phyloP scores from a whole-genome alignment of 2,797 vertebrate species.

The Enteromius radiatus region DNA sequence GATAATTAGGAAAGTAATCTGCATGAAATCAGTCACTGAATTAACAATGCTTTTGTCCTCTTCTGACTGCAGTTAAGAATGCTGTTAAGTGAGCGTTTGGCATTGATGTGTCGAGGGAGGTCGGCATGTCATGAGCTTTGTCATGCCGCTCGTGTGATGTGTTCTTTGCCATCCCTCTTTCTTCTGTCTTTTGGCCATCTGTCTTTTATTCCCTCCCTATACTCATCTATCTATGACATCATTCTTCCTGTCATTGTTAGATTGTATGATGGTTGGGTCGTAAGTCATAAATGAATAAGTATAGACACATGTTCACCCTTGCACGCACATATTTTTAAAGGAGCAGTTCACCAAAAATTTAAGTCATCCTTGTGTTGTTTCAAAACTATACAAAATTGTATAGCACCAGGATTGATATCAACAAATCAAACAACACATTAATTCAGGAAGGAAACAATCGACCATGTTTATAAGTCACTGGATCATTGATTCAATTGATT shows the following conservation, averaged over 20 bases:
- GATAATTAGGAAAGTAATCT: constrained; percentile 75
- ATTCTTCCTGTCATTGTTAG: constrained; percentile 44
- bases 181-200: constrained; percentile 32
- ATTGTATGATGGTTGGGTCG: constrained; percentile 6
- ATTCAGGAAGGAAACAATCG: not conserved
- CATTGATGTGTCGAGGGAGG: constrained; percentile 28
- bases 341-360: not conserved
- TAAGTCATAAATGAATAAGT: constrained; percentile 35
- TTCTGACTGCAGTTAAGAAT: constrained; percentile 33
- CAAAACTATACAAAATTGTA: not conserved
- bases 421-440: not conserved
- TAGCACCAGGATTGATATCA: not conserved
- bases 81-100: constrained; percentile 26
- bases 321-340: not conserved
- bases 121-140: constrained; percentile 33
- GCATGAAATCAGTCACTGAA: constrained; percentile 65
- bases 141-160: constrained; percentile 18
- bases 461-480: not conserved
- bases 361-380: not conserved
- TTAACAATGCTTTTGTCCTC: constrained; percentile 61
- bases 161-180: constrained; percentile 23
- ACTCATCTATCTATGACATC: constrained; percentile 39
- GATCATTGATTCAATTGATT: not conserved
- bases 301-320: constrained; percentile 25
- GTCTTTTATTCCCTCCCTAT: constrained; percentile 6